Conservation (phyloP, 2,113 vertebrate genomes). For the Amazona guildingii region DNA sequence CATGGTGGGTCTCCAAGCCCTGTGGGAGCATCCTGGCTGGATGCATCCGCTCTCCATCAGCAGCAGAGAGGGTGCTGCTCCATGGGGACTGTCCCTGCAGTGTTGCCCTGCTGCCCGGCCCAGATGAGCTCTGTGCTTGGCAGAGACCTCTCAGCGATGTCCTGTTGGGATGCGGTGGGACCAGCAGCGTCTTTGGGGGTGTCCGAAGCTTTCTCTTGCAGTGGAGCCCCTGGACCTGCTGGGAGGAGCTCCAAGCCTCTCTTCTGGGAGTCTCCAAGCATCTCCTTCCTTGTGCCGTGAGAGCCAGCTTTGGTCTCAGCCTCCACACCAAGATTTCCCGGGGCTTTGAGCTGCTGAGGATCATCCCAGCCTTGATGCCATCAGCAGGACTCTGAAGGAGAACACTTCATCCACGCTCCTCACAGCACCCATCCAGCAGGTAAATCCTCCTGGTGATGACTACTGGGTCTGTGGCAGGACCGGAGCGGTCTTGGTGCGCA, state of each 20-base stretch:
- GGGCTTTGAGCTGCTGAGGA: not conserved
- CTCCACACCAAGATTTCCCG: not conserved
- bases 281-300: not conserved
- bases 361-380: not conserved
- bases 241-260: not conserved
- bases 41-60: not conserved
- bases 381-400: not conserved
- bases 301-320: not conserved
- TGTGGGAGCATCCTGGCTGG: not conserved
- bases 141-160: too few species aligned
- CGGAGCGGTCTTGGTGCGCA: too few species aligned
- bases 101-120: not conserved
- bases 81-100: not conserved
- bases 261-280: not conserved
- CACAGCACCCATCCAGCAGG: not conserved
- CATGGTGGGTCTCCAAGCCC: fast-evolving
- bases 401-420: not conserved
- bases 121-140: not conserved
- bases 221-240: not conserved
- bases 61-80: not conserved
- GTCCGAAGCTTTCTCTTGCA: not conserved
- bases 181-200: not conserved
- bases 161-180: not conserved
- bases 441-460: too few species aligned
- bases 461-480: not conserved